Percentiles rank a stretch among this genome's conserved stretches.
Evolutionary conservation across 2,113 vertebrate genomes (phyloP).

Genomic region (Galemys pyrenaicus): DNA sequence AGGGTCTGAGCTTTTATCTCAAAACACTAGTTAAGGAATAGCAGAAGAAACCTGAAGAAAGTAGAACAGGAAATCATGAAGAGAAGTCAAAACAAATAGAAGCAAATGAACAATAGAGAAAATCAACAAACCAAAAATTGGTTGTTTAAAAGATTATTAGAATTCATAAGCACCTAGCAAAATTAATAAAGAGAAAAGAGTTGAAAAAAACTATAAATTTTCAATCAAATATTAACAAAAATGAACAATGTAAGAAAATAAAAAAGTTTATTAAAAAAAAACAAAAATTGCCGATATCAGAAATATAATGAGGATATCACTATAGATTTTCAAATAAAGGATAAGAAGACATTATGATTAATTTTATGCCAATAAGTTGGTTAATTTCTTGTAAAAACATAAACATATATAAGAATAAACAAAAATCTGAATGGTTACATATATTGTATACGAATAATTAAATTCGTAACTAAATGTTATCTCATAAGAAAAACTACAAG

Average conservation of each 20-base stretch:
- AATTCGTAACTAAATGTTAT: slow-evolving; percentile 14
- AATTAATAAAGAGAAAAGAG: neutral
- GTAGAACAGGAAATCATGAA: neutral
- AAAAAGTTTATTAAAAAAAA: neutral
- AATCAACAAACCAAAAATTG: neutral
- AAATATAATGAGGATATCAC: neutral
- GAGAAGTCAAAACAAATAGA: neutral
- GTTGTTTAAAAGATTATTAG: slow-evolving; percentile 4
- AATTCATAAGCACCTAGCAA: neutral
- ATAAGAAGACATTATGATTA: neutral
- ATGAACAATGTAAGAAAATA: no score
- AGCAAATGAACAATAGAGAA: neutral
- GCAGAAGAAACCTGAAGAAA: neutral
- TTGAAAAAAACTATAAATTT: neutral
- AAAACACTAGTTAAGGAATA: neutral
- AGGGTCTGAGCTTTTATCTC: neutral
- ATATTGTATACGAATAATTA: neutral
- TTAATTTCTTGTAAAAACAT: neutral
- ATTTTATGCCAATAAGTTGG: slow-evolving; percentile 13
- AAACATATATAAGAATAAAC: neutral
- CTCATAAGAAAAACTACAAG: neutral
- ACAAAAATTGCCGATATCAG: neutral
- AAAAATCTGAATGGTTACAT: neutral
- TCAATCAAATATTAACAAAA: neutral
- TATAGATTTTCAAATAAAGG: neutral